phyloP scores from a whole-genome alignment of 2,888 invertebrate genomes.

The Capitulum mitella region DNA sequence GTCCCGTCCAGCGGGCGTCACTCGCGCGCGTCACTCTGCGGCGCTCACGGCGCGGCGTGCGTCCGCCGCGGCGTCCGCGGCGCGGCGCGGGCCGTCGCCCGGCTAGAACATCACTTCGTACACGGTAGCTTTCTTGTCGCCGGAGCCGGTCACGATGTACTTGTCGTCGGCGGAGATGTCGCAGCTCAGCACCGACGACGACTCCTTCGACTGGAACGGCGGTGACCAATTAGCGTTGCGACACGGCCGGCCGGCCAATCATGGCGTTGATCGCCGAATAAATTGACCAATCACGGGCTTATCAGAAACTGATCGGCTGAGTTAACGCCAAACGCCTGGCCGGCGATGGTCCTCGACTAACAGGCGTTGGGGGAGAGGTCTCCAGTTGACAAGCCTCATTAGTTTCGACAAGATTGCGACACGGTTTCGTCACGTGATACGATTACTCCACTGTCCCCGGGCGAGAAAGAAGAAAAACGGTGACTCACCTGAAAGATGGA shows the following conservation, averaged over 20 bases:
- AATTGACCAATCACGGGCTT: neutral
- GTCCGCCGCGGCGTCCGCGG: neutral
- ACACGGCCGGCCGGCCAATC: neutral
- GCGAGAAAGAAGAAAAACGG: neutral
- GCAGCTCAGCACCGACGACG: constrained; percentile 53
- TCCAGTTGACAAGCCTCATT: neutral
- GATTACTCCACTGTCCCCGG: too few species aligned
- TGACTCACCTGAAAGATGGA: constrained; percentile 78
- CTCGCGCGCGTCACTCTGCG: too few species aligned
- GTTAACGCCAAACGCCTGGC: neutral
- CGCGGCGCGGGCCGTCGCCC: neutral
- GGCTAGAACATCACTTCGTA: constrained; percentile 47
- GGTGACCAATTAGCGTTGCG: neutral
- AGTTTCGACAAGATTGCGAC: neutral
- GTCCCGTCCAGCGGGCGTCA: too few species aligned
- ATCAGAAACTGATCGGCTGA: neutral
- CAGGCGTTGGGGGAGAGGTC: neutral
- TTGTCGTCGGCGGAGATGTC: constrained; percentile 55
- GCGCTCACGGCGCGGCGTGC: neutral
- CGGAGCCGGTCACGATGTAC: constrained; percentile 55
- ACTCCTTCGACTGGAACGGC: constrained; percentile 48
- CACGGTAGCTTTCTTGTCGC: constrained; percentile 54
- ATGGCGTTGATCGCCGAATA: neutral
- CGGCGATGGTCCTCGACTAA: neutral
- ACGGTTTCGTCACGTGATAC: neutral